phyloP scores from a whole-genome alignment of 2,797 vertebrate genomes.

The Chaetodon trifasciatus region DNA sequence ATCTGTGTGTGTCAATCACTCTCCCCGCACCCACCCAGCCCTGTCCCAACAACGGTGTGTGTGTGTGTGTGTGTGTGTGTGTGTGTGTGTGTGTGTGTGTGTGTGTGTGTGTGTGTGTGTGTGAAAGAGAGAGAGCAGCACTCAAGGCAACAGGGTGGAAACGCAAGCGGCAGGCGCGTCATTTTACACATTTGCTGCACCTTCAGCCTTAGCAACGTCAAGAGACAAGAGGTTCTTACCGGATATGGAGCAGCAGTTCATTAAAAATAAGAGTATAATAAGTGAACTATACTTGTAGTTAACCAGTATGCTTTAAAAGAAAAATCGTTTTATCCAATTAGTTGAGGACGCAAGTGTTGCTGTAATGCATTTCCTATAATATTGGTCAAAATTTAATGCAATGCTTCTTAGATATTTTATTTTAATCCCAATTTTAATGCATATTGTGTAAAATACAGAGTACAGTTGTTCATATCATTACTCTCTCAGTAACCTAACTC shows the following conservation, averaged over 20 bases:
- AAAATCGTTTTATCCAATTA: not conserved
- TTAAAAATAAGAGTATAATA: slow-evolving; percentile 33
- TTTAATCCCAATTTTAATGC: not conserved
- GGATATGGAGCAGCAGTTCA: not conserved
- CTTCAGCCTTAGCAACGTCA: slow-evolving; percentile 20
- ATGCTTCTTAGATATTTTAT: not conserved
- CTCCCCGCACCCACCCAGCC: slow-evolving; percentile 72
- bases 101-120: slow-evolving; percentile 17
- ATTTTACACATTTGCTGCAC: slow-evolving; percentile 54
- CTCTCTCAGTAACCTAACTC: not conserved
- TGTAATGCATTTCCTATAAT: not conserved
- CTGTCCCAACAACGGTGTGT: slow-evolving; percentile 22
- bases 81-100: slow-evolving; percentile 19
- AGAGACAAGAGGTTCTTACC: not conserved
- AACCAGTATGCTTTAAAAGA: not conserved
- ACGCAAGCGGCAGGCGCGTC: slow-evolving; percentile 51
- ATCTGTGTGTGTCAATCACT: slow-evolving; percentile 64
- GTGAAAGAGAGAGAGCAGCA: slow-evolving; percentile 1
- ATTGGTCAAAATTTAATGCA: not conserved
- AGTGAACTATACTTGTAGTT: not conserved
- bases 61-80: slow-evolving; percentile 22
- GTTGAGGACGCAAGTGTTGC: not conserved
- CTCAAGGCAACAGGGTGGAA: slow-evolving; percentile 28
- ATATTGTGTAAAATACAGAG: not conserved
- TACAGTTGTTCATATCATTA: not conserved